Evolutionary conservation across 2,113 vertebrate species (phyloP).

Genomic region (Argyrosomus japonicus): DNA sequence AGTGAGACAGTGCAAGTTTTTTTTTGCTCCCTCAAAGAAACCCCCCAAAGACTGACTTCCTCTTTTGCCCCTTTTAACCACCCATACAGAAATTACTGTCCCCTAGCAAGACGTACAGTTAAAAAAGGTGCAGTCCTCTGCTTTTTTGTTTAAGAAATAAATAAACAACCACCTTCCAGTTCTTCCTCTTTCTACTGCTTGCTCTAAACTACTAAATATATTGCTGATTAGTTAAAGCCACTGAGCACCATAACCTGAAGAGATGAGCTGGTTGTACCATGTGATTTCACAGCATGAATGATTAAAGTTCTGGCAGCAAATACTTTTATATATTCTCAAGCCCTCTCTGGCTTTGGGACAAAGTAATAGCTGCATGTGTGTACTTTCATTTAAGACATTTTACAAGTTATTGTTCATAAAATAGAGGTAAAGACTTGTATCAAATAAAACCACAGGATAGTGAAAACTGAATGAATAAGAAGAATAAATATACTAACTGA

Average conservation of each 20-base stretch:
- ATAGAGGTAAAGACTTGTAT: slow-evolving; percentile 48
- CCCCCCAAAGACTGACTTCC: slow-evolving; percentile 38
- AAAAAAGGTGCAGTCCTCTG: slow-evolving; percentile 58
- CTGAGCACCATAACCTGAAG: slow-evolving; percentile 45
- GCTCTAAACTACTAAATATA: slow-evolving; percentile 18
- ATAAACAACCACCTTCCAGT: slow-evolving; percentile 40
- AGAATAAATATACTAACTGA: slow-evolving; percentile 51
- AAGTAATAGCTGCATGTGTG: slow-evolving; percentile 34
- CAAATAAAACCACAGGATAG: slow-evolving; percentile 38
- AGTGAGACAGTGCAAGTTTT: slow-evolving; percentile 44
- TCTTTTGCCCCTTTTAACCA: slow-evolving; percentile 34
- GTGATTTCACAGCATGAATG: slow-evolving; percentile 77
- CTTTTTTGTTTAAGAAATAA: slow-evolving; percentile 50
- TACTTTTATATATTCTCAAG: background rate
- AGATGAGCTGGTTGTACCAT: slow-evolving; percentile 43
- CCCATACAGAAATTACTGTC: slow-evolving; percentile 43
- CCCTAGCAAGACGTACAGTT: slow-evolving; percentile 11
- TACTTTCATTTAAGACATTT: slow-evolving; percentile 18
- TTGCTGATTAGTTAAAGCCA: slow-evolving; percentile 42
- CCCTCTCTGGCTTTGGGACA: slow-evolving; percentile 41
- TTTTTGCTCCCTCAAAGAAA: slow-evolving; percentile 29
- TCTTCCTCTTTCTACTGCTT: slow-evolving; percentile 32
- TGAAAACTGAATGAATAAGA: slow-evolving; percentile 24
- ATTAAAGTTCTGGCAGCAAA: slow-evolving; percentile 26
- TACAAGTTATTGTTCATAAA: slow-evolving; percentile 40